phyloP scores from a whole-genome alignment of 1,140 invertebrate genomes.

The Drosophila rufa region DNA sequence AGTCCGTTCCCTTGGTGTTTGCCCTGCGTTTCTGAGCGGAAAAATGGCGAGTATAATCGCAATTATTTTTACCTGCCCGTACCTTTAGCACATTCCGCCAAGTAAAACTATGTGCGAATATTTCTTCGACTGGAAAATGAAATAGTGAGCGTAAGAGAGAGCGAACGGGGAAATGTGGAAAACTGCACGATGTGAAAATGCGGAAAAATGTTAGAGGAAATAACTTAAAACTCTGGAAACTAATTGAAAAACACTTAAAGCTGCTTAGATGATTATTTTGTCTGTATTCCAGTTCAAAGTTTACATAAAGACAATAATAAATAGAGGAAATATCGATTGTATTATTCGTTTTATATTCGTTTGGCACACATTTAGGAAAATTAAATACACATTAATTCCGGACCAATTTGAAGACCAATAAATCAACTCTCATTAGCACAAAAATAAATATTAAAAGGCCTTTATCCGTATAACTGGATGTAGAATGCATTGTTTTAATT shows the following conservation, averaged over 20 bases:
- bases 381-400: constrained; percentile 33
- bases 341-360: too few relatives aligned
- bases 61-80: constrained; percentile 62
- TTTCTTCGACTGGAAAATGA: constrained; percentile 52
- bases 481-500: constrained; percentile 55
- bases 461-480: constrained; percentile 6
- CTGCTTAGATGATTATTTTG: neutral
- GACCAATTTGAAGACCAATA: neutral
- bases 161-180: constrained; percentile 3
- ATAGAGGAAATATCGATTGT: neutral
- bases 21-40: constrained; percentile 22
- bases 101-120: constrained; percentile 53
- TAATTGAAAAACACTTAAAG: constrained; percentile 6
- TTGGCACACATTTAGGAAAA: neutral
- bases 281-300: neutral
- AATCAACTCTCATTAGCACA: constrained; percentile 17
- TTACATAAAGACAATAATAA: neutral
- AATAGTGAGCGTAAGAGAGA: constrained; percentile 17
- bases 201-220: constrained; percentile 8
- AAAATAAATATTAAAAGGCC: constrained; percentile 7
- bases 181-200: neutral
- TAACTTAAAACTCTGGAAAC: constrained; percentile 1
- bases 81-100: constrained; percentile 37
- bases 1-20: neutral
- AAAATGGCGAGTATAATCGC: constrained; percentile 54